These are phyloP conservation scores for Trissolcus japonicus DNA, from an alignment of 2,888 invertebrate genomes.

Conservation along the genomic window DNA sequence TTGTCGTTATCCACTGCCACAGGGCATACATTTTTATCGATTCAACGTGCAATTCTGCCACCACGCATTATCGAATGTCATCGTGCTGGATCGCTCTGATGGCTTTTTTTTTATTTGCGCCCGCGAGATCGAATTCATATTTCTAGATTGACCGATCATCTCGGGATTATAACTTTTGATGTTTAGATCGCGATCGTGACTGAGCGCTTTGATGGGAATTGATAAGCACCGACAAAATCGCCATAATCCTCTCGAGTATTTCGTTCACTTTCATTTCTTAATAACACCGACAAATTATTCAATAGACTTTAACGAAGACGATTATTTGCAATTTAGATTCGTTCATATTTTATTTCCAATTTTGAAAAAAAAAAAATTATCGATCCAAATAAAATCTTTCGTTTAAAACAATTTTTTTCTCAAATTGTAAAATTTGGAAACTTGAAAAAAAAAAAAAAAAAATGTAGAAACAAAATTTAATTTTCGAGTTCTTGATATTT, in stretches of 20 bases:
- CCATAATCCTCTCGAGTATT: conserved; percentile 50
- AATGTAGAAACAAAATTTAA: too few relatives aligned
- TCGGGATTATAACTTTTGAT: conserved; percentile 43
- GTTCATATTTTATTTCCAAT: too few relatives aligned
- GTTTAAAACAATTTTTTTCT: too few relatives aligned
- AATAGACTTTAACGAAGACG: too few relatives aligned
- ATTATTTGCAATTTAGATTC: too few relatives aligned
- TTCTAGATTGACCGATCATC: conserved; percentile 43
- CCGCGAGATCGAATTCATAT: conserved; percentile 48
- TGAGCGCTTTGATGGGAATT: conserved; percentile 47
- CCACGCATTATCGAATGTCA: conserved; percentile 23
- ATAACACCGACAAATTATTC: not conserved
- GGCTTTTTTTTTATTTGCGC: conserved; percentile 43
- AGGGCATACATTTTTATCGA: conserved; percentile 11
- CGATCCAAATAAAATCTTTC: too few relatives aligned
- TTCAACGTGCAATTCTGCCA: conserved; percentile 5
- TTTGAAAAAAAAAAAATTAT: too few relatives aligned
- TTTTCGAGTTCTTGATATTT: too few relatives aligned
- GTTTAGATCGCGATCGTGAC: conserved; percentile 43
- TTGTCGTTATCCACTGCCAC: conserved; percentile 1
- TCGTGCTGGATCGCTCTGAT: conserved; percentile 9
- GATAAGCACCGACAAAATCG: conserved; percentile 49
- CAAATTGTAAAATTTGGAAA: too few relatives aligned
- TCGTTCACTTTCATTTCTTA: conserved; percentile 55
- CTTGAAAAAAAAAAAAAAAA: too few relatives aligned